Evolutionary conservation across 2,888 invertebrate species (phyloP), one percentile per base, ranked within the genome.

Genomic region (Malachius bipustulatus): DNA sequence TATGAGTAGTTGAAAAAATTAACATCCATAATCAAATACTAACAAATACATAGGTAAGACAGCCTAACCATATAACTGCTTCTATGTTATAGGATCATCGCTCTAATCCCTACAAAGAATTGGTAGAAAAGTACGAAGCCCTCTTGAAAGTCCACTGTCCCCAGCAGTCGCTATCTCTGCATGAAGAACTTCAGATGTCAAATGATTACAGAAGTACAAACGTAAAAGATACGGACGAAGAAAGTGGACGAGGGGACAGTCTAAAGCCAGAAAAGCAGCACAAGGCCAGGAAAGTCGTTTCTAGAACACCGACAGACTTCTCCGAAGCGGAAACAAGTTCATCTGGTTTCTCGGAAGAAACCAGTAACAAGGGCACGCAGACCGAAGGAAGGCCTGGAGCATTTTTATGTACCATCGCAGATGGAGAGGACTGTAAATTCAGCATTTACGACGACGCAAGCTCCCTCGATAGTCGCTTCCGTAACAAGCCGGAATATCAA

Each of bases 91-190:
- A 19, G 24, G 24, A 19, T 19, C 6, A 6, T 19, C 24, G 24
- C 6, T 70, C 68, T 42, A 82, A 82, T 59, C 77, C 82, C 0
- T 87, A 85, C 62, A 71, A 81, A 53, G 81, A 78, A 37, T 66
- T 88, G 47, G 83, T 85, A 34, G 82, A 84, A 57, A 87, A 87
- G 58, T 88, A 85, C 58, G 84, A 87, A 61, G 84, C 84, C 15
- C 65, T 87, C 34, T 63, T 84, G 16, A 80, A 82, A 56, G 79
- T 83, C 26, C 82, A 84, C 54, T 19, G 24, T 19, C 65, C 77
- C 43, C 80, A 82, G 57, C 42, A 40, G 34, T 32, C 44, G 38
- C 50, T 70, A 36, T 70, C 71, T 4, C 65, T 79, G 4, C 80
- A 80, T 50, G 84, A 84, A 50, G 84, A 84, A 56, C 63, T 82